Base-by-base conservation (phyloP, 2,797 vertebrate genomes). In the Heliangelus exortis region DNA sequence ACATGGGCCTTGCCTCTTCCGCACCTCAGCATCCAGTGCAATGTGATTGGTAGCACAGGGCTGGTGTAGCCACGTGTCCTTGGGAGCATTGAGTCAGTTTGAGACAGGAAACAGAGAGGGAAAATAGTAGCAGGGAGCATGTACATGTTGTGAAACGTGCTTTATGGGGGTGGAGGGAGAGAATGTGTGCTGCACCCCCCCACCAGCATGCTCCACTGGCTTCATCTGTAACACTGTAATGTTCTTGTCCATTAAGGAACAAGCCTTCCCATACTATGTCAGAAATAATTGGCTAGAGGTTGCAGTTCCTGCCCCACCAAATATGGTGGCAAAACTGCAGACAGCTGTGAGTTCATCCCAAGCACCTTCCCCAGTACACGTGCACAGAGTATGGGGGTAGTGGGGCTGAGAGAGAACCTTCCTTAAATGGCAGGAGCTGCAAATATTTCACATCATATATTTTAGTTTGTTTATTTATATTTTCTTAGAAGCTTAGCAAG, bases 31-130 rank as follows among this genome's bases (percentile, higher is more conserved):
- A 0, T 76, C 41, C 73, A 34, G 34, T 1, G 0, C 57, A 0
- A 0, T 61, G 33, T 0, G 0, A 94, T 34, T 90, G 83, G 81
- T 47, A 79, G 55, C 16, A 25, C 2, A 3, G 53, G 14, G 23
- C 57, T 79, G 61, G 33, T 1, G 12, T 29, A 68, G 74, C 74
- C 92, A 96, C 67, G 29, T 78, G 75, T 92, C 84, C 77, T 55
- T 47, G 84, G 89, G 82, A 95, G 83, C 69, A 93, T 0, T 61
- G 75, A 95, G 81, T 91, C 48, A 25, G 65, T 81, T 29, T 62
- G 72, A 92, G 55, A 51, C 89, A 95, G 95, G 91, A 95, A 97
- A 94, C 62, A 29, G 55, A 93, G 76, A 86, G 55, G 65, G 29
- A 93, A 86, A 84, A 77, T 58, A 88, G 90, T 89, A 90, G 84